Conservation (phyloP, 2,113 vertebrate species). For the Zosterops pallidus region DNA sequence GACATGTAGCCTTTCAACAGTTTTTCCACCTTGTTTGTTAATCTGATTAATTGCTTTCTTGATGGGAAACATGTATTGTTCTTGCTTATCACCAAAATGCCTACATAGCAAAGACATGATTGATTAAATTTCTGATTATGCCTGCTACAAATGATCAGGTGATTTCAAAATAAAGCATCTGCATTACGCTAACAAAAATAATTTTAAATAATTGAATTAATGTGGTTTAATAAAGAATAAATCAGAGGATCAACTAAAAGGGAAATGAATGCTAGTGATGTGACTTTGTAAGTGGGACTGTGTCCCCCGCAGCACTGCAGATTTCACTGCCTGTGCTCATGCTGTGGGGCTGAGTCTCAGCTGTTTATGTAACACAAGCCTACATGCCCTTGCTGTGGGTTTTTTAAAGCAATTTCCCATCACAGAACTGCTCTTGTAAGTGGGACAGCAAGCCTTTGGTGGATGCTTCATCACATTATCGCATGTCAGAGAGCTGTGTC, state of each 20-base stretch:
- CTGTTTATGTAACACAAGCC: constrained; percentile 27
- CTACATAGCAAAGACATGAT: not conserved
- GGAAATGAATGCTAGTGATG: not conserved
- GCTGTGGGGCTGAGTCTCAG: not conserved
- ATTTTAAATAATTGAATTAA: not conserved
- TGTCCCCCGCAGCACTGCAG: not conserved
- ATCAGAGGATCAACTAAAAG: not conserved
- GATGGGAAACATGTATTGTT: not conserved
- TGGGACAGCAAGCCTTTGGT: not conserved
- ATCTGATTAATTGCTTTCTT: not conserved
- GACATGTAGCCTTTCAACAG: not conserved
- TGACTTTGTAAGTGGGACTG: not conserved
- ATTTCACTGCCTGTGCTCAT: not conserved
- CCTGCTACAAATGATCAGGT: not conserved
- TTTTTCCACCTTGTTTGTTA: not conserved
- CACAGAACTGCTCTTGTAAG: constrained; percentile 2
- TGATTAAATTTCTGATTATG: not conserved
- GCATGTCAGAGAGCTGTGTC: constrained; percentile 31
- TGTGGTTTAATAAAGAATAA: not conserved
- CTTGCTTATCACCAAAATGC: not conserved
- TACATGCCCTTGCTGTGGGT: not conserved
- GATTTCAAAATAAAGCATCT: not conserved
- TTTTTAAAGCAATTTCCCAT: not conserved
- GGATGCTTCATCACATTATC: constrained; percentile 16
- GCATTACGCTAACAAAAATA: not conserved